Conservation (phyloP, 2,797 vertebrate genomes). For the Pitangus sulphuratus region DNA sequence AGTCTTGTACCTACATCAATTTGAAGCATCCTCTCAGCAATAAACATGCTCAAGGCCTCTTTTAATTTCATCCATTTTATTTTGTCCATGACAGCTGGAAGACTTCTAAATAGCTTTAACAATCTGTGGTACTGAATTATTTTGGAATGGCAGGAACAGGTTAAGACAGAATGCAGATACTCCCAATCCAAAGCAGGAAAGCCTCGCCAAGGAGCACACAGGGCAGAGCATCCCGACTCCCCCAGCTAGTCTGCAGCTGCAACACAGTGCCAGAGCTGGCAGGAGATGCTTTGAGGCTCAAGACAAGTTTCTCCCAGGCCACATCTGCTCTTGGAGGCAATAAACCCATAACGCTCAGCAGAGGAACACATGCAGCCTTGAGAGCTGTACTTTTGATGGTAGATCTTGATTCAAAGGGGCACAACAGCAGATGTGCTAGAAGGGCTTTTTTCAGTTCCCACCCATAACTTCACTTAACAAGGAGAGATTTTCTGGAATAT, state of each 20-base stretch:
- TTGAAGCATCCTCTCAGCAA: not conserved
- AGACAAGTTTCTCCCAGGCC: not conserved
- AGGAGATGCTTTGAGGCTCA: not conserved
- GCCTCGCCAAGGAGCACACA: not conserved
- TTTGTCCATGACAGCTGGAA: not conserved
- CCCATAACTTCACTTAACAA: not conserved
- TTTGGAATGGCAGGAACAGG: not conserved
- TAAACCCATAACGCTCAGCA: rapidly evolving
- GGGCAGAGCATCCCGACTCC: rapidly evolving
- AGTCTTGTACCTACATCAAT: not conserved
- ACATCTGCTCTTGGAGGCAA: not conserved
- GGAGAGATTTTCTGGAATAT: not conserved
- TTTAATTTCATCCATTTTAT: not conserved
- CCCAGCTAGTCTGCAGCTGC: not conserved
- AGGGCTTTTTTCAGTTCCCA: not conserved
- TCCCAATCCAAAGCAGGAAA: constrained; percentile 15
- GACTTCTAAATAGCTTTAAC: not conserved
- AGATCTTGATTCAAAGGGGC: not conserved
- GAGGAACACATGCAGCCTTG: not conserved
- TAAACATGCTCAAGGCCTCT: not conserved
- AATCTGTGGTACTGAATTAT: not conserved
- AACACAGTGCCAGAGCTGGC: not conserved
- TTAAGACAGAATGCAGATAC: not conserved
- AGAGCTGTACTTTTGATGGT: not conserved
- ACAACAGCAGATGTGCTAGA: not conserved